These are phyloP conservation scores for Dryomyza anilis DNA, from an alignment of 2,888 invertebrate species.

Conservation along the genomic window DNA sequence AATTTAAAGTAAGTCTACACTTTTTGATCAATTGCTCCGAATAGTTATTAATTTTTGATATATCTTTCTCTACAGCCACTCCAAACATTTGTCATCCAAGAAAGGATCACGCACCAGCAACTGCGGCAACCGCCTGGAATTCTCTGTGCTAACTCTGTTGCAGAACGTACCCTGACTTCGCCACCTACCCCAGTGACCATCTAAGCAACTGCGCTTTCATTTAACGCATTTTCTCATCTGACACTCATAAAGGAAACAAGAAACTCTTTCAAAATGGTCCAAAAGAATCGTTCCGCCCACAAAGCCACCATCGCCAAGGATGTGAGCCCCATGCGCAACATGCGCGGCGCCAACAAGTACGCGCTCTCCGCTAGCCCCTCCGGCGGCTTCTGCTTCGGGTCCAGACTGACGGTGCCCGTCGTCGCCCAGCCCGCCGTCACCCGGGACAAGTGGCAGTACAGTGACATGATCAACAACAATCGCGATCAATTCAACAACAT, in stretches of 20 bases:
- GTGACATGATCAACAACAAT: slow-evolving; percentile 55
- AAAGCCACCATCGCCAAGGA: slow-evolving; percentile 51
- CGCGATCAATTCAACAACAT: slow-evolving; percentile 56
- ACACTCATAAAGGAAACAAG: slow-evolving; percentile 3
- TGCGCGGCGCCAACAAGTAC: slow-evolving; percentile 37
- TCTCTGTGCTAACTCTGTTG: slow-evolving; percentile 79
- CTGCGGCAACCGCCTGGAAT: slow-evolving; percentile 83
- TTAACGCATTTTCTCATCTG: background rate
- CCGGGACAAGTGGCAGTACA: slow-evolving; percentile 51
- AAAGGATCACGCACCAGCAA: slow-evolving; percentile 85
- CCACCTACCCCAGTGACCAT: background rate
- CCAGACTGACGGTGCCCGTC: background rate
- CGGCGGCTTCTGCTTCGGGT: slow-evolving; percentile 31
- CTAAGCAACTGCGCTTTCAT: slow-evolving; percentile 1
- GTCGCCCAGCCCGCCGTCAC: background rate
- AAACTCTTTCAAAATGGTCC: slow-evolving; percentile 52
- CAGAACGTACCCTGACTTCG: slow-evolving; percentile 81
- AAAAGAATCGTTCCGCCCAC: slow-evolving; percentile 47
- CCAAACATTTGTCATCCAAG: slow-evolving; percentile 79
- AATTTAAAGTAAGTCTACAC: slow-evolving; percentile 54
- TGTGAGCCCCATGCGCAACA: slow-evolving; percentile 48
- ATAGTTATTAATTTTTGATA: background rate
- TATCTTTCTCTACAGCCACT: slow-evolving; percentile 66
- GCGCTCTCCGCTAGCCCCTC: slow-evolving; percentile 45
- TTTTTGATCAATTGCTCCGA: background rate